phyloP scores from a whole-genome alignment of 2,113 vertebrate species.

The Psittacara wagleri region DNA sequence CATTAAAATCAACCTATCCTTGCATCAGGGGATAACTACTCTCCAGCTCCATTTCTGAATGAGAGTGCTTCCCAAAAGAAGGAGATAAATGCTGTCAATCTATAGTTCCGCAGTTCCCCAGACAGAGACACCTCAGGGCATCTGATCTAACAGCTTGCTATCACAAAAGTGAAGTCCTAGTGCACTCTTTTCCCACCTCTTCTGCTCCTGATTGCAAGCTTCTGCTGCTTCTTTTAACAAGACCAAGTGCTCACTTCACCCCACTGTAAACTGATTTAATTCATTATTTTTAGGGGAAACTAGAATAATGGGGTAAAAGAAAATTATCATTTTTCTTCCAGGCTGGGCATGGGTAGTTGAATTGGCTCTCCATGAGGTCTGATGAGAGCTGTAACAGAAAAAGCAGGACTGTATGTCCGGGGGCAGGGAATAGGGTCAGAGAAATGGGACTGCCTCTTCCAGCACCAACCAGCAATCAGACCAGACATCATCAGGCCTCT shows the following conservation, averaged over 20 bases:
- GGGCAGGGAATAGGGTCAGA: background rate
- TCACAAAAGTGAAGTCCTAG: background rate
- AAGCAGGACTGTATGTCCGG: background rate
- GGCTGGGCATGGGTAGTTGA: background rate
- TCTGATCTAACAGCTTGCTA: background rate
- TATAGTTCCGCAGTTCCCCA: background rate
- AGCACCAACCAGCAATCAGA: background rate
- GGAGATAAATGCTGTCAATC: background rate
- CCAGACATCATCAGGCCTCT: background rate
- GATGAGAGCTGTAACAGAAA: background rate
- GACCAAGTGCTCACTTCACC: background rate
- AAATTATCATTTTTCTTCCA: background rate
- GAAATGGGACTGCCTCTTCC: background rate
- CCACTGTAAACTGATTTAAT: background rate
- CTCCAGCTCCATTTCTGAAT: background rate
- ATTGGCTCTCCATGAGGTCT: background rate
- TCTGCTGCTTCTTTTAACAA: background rate
- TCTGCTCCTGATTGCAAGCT: background rate
- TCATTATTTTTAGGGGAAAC: background rate
- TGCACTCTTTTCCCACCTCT: background rate
- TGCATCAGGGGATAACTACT: background rate
- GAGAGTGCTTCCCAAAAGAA: background rate
- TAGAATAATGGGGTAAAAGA: background rate
- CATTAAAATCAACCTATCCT: background rate
- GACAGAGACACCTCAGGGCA: background rate